Percentiles rank a stretch among this genome's conserved stretches.
Conservation (phyloP, 2,888 invertebrate species). For the Holacanthella duospinosa region DNA sequence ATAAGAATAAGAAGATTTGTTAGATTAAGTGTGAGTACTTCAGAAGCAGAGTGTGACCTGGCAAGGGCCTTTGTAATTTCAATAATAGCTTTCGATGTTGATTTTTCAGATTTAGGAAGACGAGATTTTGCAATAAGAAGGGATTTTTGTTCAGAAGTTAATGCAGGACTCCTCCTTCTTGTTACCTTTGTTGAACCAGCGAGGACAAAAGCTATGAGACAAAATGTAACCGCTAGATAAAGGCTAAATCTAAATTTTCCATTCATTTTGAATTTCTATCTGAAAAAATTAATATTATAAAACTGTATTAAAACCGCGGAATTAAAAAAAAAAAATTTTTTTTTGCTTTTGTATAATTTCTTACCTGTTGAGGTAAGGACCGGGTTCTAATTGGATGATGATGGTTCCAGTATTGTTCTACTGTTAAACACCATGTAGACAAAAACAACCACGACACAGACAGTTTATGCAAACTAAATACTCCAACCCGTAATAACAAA, state of each 20-base stretch:
- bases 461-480: background rate
- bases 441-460: background rate
- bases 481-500: background rate
- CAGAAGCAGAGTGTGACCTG: slow-evolving; percentile 38
- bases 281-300: background rate
- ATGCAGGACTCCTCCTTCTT: background rate
- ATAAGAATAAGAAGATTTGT: slow-evolving; percentile 69
- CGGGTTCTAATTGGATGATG: background rate
- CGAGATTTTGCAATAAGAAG: background rate
- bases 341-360: background rate
- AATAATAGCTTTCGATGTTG: slow-evolving; percentile 29
- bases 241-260: slow-evolving; percentile 31
- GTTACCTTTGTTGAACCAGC: slow-evolving; percentile 15
- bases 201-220: slow-evolving; percentile 19
- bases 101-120: slow-evolving; percentile 12
- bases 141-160: slow-evolving; percentile 1
- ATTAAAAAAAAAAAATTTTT: background rate
- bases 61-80: slow-evolving; percentile 36
- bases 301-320: background rate
- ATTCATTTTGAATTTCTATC: slow-evolving; percentile 25
- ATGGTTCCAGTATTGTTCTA: background rate
- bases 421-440: background rate
- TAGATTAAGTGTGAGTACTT: slow-evolving; percentile 69
- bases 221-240: slow-evolving; percentile 21
- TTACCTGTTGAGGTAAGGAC: background rate